Conservation (phyloP, 2,797 vertebrate genomes). For the Carcharodon carcharias region DNA sequence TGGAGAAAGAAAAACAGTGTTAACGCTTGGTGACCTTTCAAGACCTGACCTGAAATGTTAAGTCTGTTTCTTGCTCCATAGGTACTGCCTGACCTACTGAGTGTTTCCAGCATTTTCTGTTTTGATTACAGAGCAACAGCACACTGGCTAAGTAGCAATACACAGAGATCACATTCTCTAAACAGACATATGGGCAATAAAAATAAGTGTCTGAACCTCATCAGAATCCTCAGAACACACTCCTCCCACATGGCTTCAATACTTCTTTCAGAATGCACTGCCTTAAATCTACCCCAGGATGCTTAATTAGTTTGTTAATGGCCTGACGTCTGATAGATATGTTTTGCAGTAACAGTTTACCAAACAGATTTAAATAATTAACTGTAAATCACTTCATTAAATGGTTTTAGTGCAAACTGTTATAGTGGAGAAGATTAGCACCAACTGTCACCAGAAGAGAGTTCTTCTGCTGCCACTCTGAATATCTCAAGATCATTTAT, state of each 20-base stretch:
- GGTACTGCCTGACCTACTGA: not conserved
- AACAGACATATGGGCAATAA: constrained; percentile 19
- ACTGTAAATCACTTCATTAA: constrained; percentile 57
- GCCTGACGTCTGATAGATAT: constrained; percentile 50
- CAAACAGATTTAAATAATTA: constrained; percentile 56
- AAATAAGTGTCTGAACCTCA: not conserved
- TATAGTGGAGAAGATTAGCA: constrained; percentile 40
- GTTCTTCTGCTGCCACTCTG: not conserved
- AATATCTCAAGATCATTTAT: not conserved
- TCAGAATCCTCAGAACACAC: not conserved
- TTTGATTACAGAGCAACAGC: not conserved
- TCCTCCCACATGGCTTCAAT: not conserved
- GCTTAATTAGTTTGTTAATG: constrained; percentile 54
- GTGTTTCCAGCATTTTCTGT: not conserved
- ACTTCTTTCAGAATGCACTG: constrained; percentile 39
- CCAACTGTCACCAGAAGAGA: constrained; percentile 41
- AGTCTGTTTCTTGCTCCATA: not conserved
- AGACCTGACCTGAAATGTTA: too few relatives aligned
- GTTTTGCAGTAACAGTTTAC: constrained; percentile 52
- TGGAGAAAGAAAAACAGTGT: not conserved
- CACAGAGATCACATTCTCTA: not conserved
- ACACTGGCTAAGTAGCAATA: not conserved
- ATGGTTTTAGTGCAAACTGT: constrained; percentile 45
- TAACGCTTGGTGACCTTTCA: not conserved
- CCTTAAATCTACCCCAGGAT: constrained; percentile 44